Evolutionary conservation across 2,113 vertebrate genomes (phyloP).

Genomic region (Hystrix cristata): DNA sequence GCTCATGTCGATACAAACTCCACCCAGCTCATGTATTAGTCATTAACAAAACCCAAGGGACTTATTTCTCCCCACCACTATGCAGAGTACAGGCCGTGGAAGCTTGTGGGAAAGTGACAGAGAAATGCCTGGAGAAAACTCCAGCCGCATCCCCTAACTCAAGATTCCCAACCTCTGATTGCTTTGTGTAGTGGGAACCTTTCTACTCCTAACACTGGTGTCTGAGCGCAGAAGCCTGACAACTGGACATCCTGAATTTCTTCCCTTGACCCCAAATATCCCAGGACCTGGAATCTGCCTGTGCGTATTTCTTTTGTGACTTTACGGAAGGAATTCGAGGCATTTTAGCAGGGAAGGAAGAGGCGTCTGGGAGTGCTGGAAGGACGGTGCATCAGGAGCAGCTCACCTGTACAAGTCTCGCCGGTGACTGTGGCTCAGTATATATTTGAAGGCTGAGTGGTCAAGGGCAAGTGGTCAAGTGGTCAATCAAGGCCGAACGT

Average conservation of each 20-base stretch:
- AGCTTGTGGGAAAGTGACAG: background rate
- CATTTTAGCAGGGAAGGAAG: no score
- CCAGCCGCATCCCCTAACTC: background rate
- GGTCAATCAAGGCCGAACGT: background rate
- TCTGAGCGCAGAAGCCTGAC: background rate
- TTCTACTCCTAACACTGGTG: background rate
- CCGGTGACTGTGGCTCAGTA: no score
- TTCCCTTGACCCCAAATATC: background rate
- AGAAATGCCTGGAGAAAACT: background rate
- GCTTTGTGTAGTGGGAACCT: background rate
- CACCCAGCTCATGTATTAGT: background rate
- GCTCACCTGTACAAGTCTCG: accelerated
- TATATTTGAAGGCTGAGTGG: background rate
- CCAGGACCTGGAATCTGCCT: background rate
- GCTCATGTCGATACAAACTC: background rate
- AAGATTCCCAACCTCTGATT: no score
- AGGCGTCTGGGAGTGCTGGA: background rate
- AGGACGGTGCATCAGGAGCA: background rate
- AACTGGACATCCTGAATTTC: background rate
- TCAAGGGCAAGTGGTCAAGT: background rate
- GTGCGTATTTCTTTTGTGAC: background rate
- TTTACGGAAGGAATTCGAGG: background rate
- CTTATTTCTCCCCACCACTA: background rate
- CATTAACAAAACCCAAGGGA: background rate
- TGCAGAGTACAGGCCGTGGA: background rate